These are phyloP conservation scores for Anastrepha obliqua DNA, from an alignment of 1,140 invertebrate genomes.

Conservation along the genomic window DNA sequence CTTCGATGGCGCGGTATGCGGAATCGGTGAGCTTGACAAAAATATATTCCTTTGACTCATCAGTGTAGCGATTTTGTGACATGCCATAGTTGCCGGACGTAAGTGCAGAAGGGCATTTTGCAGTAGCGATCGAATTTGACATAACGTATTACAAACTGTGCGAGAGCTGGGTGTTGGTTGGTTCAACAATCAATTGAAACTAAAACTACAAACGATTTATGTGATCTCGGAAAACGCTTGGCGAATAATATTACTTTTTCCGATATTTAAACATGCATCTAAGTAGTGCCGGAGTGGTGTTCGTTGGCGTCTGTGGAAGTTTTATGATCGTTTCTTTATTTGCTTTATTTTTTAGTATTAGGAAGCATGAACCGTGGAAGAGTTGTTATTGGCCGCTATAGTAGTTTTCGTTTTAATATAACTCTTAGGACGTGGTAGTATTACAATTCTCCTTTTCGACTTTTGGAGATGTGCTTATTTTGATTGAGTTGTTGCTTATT, in stretches of 20 bases:
- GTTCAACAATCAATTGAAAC: neutral
- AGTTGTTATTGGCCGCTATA: constrained; percentile 39
- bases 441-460: neutral
- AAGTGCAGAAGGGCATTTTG: constrained; percentile 93
- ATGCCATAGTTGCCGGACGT: constrained; percentile 91
- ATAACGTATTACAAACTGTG: constrained; percentile 67
- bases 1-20: constrained; percentile 91
- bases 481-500: constrained; percentile 3
- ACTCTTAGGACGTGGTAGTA: constrained; percentile 30
- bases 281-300: neutral
- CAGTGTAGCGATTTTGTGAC: constrained; percentile 87
- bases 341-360: neutral
- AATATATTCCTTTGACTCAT: constrained; percentile 91
- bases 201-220: no score
- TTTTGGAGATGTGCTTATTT: neutral
- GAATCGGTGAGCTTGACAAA: constrained; percentile 97
- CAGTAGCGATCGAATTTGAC: constrained; percentile 75
- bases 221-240: no score
- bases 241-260: no score
- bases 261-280: neutral
- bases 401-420: constrained; percentile 20
- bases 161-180: constrained; percentile 1
- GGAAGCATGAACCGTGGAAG: constrained; percentile 51
- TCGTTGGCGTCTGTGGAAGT: constrained; percentile 10
- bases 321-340: neutral